Base-by-base conservation (phyloP, 2,888 invertebrate species). In the Ceriagrion tenellum region DNA sequence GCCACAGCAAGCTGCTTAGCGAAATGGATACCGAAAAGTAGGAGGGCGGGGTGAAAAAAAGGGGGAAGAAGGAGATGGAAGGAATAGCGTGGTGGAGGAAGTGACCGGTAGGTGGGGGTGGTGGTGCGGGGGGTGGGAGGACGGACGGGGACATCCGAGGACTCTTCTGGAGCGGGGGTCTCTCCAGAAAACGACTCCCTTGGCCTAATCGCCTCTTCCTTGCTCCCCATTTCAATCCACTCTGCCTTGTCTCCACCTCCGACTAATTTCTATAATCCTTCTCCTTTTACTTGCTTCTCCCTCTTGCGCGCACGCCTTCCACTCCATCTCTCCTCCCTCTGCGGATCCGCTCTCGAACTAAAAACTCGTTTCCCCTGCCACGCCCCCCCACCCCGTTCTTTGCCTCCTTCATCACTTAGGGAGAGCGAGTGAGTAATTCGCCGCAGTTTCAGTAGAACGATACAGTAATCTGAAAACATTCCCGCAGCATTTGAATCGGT, bases 121-220 rank as follows among this genome's bases (percentile, higher is more conserved):
- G 0, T 23, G 26, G 26, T 20, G 69, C 2, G 69, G 26, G n/a
- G 69, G n/a, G 18, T 35, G 13, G 8, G 0, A n/a, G 81, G 35
- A 13, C 13, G 3, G 81, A 26, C 4, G 35, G 59, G 56, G 63
- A 91, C 89, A 93, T 47, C 40, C 69, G 47, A 47, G 20, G 93
- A 93, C 63, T 69, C 69, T 35, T 74, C 47, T 23, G 69, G 59
- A 40, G 47, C 55, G 69, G 69, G 13, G 93, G 69, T 23, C 69
- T 20, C 12, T 23, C 69, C 69, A 12, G 26, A 26, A 26, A 20
- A 81, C 1, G 30, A 12, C 81, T 81, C 35, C 69, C 69, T n/a
- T 26, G 40, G 35, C 23, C 40, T 93, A 93, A 93, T 69, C 93
- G 74, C 69, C 69, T 93, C 93, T 69, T 74, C 55, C 69, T 26